A percentile compares a stretch with the other conserved stretches of the same genome.
phyloP scores from a whole-genome alignment of 2,888 invertebrate species.

The Acheta domesticus region DNA sequence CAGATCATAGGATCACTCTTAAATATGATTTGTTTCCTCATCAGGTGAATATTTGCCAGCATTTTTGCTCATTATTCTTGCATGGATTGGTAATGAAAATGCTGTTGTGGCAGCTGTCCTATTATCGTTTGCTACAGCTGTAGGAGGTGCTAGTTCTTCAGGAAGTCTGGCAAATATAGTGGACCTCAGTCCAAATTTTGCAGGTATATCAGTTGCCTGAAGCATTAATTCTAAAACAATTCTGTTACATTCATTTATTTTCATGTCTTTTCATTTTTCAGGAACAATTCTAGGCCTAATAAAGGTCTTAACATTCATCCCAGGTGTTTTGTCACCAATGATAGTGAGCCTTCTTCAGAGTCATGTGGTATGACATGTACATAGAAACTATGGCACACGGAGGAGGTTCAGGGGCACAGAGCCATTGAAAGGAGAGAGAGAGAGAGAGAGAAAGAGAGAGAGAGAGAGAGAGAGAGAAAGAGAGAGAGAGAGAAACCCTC shows the following conservation, averaged over 20 bases:
- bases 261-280: background rate
- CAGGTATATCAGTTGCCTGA: slow-evolving; percentile 28
- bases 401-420: no score
- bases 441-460: no score
- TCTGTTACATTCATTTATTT: background rate
- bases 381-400: no score
- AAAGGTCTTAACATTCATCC: background rate
- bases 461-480: no score
- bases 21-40: background rate
- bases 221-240: background rate
- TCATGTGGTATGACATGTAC: background rate
- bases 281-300: background rate
- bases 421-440: no score
- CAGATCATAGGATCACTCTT: background rate
- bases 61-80: slow-evolving; percentile 34
- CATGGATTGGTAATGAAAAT: slow-evolving; percentile 30
- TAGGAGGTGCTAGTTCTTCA: slow-evolving; percentile 38
- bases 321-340: slow-evolving; percentile 7
- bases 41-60: slow-evolving; percentile 38
- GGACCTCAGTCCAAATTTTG: slow-evolving; percentile 37
- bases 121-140: slow-evolving; percentile 33
- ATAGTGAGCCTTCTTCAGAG: background rate
- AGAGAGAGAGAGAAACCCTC: no score
- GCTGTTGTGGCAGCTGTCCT: slow-evolving; percentile 34
- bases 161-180: slow-evolving; percentile 39